These are phyloP conservation scores for Catocala fraxini DNA, from an alignment of 2,888 invertebrate species.

Conservation along the genomic window DNA sequence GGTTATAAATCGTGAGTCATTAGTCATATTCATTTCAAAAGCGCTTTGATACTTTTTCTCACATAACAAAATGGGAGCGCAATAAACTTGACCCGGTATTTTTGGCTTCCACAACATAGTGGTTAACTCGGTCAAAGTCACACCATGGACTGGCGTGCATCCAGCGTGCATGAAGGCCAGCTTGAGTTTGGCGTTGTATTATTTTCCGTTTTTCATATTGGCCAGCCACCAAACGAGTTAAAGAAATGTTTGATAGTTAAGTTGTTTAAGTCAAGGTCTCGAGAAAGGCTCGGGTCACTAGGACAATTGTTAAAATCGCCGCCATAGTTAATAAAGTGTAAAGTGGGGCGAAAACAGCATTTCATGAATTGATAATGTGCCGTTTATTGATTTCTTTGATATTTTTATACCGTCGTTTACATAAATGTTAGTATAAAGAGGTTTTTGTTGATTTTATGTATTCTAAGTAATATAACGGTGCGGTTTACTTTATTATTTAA, in stretches of 20 bases:
- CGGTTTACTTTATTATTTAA: too few relatives aligned
- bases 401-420: constrained; percentile 21
- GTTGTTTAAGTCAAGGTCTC: constrained; percentile 50
- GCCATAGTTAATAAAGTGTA: constrained; percentile 34
- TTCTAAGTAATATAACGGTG: background rate
- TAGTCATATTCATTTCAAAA: too few relatives aligned
- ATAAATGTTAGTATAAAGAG: background rate
- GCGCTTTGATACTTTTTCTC: too few relatives aligned
- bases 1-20: too few relatives aligned
- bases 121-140: constrained; percentile 59
- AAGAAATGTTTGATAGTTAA: constrained; percentile 43
- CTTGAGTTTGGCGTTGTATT: constrained; percentile 42
- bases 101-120: constrained; percentile 39
- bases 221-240: constrained; percentile 53
- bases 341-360: constrained; percentile 39
- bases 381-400: constrained; percentile 24
- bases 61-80: background rate
- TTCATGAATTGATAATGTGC: constrained; percentile 34
- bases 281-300: constrained; percentile 53
- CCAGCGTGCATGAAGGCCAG: constrained; percentile 57
- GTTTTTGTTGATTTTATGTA: constrained; percentile 1
- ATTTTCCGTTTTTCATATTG: constrained; percentile 49
- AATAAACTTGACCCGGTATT: constrained; percentile 26
- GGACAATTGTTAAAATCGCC: constrained; percentile 45
- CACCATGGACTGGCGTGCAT: constrained; percentile 55